Conservation (phyloP, 2,888 invertebrate species). For the Tineola bisselliella region DNA sequence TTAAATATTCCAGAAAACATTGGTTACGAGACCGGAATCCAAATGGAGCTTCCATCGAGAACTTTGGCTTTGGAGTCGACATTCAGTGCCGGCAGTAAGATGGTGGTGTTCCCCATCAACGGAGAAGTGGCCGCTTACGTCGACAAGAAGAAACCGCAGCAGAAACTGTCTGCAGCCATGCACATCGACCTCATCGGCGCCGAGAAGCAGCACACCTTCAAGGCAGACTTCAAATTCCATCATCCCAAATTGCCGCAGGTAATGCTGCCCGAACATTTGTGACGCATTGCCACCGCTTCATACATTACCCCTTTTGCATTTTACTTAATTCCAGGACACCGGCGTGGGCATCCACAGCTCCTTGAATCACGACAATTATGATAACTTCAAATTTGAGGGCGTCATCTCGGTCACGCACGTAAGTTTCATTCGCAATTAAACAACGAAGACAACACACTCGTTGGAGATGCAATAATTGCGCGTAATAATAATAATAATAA, state of each 20-base stretch:
- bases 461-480: too few relatives aligned
- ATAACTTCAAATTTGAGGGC: constrained; percentile 8
- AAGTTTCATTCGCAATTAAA: too few relatives aligned
- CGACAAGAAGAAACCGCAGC: constrained; percentile 77
- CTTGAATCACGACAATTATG: not conserved
- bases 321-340: constrained; percentile 15
- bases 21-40: constrained; percentile 41
- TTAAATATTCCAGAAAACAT: not conserved
- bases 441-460: too few relatives aligned
- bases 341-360: not conserved
- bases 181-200: constrained; percentile 58
- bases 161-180: constrained; percentile 70
- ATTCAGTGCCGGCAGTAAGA: constrained; percentile 44
- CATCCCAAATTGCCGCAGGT: constrained; percentile 61
- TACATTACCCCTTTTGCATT: too few relatives aligned
- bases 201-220: constrained; percentile 55
- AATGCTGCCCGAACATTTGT: too few relatives aligned
- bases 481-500: too few relatives aligned
- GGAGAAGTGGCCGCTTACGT: constrained; percentile 73
- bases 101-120: constrained; percentile 68
- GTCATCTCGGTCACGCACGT: not conserved
- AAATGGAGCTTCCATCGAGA: constrained; percentile 74
- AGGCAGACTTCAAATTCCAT: constrained; percentile 70
- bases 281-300: too few relatives aligned
- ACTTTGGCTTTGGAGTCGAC: constrained; percentile 71